Percentiles rank a stretch among this genome's conserved stretches.
These are phyloP conservation scores for Vulpes ferrilata DNA, from an alignment of 2,113 vertebrate species.

Conservation along the genomic window DNA sequence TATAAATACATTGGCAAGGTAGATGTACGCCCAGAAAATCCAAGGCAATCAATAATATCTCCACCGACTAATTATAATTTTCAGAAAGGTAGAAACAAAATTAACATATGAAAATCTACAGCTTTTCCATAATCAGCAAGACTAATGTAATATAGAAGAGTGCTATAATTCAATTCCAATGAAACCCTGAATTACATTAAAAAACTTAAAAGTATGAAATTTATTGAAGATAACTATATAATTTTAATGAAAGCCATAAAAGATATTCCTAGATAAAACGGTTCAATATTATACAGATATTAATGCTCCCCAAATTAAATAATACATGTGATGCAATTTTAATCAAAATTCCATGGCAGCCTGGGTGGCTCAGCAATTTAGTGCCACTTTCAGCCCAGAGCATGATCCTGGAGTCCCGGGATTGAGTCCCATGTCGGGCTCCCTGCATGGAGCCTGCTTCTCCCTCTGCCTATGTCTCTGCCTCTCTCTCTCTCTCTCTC, in stretches of 20 bases:
- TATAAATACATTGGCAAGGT: not conserved
- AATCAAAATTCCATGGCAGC: not conserved
- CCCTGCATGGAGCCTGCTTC: not conserved
- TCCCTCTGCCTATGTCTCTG: not conserved
- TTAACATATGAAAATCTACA: not conserved
- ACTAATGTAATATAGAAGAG: not conserved
- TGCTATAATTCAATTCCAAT: not conserved
- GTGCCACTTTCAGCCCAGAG: not conserved
- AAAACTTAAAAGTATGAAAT: conserved; percentile 8
- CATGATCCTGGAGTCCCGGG: not conserved
- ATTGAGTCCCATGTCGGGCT: not conserved
- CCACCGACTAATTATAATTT: not conserved
- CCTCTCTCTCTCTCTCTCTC: not conserved
- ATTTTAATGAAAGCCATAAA: conserved; percentile 34
- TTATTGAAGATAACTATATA: conserved; percentile 28
- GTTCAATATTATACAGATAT: not conserved
- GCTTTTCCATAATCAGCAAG: not conserved
- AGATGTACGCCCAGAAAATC: not conserved
- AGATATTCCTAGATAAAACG: not conserved
- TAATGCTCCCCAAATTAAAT: conserved; percentile 3
- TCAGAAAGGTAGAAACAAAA: conserved; percentile 2
- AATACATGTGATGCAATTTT: not conserved
- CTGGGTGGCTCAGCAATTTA: not conserved
- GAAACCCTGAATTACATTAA: conserved; percentile 1
- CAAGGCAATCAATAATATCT: not conserved